Evolutionary conservation across 2,797 vertebrate genomes (phyloP), one percentile per base, ranked within the genome.

Genomic region (Astyanax mexicanus): DNA sequence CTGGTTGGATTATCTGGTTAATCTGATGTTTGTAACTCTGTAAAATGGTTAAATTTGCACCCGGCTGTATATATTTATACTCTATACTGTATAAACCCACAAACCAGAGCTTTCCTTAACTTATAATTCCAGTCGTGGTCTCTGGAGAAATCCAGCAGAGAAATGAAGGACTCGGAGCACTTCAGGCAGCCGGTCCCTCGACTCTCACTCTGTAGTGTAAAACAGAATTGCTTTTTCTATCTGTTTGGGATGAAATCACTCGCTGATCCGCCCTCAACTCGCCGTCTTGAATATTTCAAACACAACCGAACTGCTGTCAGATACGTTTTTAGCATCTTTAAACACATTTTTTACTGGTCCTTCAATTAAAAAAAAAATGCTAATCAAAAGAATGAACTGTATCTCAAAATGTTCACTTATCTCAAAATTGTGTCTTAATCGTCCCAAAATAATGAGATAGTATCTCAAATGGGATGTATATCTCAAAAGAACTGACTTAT

Each of bases 51-150:
- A n/a, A n/a, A n/a, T n/a, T n/a, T n/a, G n/a, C n/a, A n/a, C n/a
- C n/a, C n/a, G n/a, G n/a, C n/a, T n/a, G n/a, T n/a, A n/a, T n/a
- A n/a, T n/a, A n/a, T n/a, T n/a, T n/a, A n/a, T n/a, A n/a, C n/a
- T 0, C 60, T 27, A 32, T 8, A 5, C 27, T 15, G n/a, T n/a
- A n/a, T n/a, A n/a, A n/a, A n/a, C n/a, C n/a, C 4, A 12, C 12
- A 29, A 13, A 29, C 62, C 58, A 12, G 37, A 47, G 25, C 11
- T 49, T 29, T 47, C 21, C 47, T 72, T 38, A 52, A 62, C 51
- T 23, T 58, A 3, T 35, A 6, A 35, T 35, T 35, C 55, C 29
- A 35, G 29, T 17, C 55, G 27, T 7, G 29, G 15, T 17, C 29
- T 35, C 55, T 35, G 55, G 6, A 35, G 55, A 35, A 13, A 58